phyloP scores from a whole-genome alignment of 2,888 invertebrate species.

The Drosophila macrothrix region DNA sequence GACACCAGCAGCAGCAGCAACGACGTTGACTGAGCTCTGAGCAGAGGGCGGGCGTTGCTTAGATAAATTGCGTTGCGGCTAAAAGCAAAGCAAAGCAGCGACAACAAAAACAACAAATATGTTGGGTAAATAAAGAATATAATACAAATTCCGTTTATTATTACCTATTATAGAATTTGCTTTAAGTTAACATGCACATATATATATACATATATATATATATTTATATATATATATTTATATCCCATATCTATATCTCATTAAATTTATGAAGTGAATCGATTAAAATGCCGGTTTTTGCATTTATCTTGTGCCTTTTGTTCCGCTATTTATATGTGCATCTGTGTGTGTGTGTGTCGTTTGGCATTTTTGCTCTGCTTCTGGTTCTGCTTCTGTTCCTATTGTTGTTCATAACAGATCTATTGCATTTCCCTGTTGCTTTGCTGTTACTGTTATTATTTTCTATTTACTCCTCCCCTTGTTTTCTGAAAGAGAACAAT shows the following conservation, averaged over 20 bases:
- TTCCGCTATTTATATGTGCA: conserved; percentile 34
- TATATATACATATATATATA: conserved; percentile 14
- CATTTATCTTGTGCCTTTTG: conserved; percentile 39
- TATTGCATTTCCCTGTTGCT: conserved; percentile 58
- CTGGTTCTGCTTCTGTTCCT: conserved; percentile 35
- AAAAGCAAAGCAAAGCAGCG: conserved; percentile 61
- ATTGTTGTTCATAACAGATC: conserved; percentile 31
- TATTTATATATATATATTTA: conserved; percentile 5
- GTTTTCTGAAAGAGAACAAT: conserved; percentile 20
- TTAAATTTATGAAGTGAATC: conserved; percentile 34
- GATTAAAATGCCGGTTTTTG: conserved; percentile 73
- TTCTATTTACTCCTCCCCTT: conserved; percentile 26
- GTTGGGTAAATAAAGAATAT: conserved; percentile 76
- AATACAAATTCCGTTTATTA: conserved; percentile 29
- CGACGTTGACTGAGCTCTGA: conserved; percentile 43
- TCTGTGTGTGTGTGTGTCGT: conserved; percentile 1
- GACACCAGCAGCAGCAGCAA: conserved; percentile 24
- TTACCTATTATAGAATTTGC: conserved; percentile 44
- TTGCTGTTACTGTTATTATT: conserved; percentile 29
- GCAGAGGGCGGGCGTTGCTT: conserved; percentile 62
- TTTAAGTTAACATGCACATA: conserved; percentile 23
- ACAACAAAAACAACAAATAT: conserved; percentile 60
- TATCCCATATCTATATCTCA: conserved; percentile 24
- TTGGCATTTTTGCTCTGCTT: conserved; percentile 37
- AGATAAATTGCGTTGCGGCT: conserved; percentile 78